phyloP scores from a whole-genome alignment of 2,113 vertebrate species.

The Lathamus discolor region DNA sequence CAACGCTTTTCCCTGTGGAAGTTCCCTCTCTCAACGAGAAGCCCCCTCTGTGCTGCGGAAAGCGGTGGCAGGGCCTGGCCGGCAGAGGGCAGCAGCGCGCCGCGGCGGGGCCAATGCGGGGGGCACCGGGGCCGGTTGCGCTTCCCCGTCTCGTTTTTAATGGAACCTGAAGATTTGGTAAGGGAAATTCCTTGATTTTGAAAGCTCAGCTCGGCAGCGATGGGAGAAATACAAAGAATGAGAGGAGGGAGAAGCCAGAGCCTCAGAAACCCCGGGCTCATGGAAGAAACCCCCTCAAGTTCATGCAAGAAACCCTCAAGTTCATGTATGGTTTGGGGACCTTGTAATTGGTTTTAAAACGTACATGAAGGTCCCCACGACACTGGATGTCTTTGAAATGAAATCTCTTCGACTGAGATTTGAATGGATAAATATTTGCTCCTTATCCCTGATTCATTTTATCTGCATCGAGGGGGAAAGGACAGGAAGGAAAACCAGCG shows the following conservation, averaged over 20 bases:
- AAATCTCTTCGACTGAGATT: neutral
- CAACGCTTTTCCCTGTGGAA: neutral
- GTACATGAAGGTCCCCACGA: rapidly evolving
- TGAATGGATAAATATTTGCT: neutral
- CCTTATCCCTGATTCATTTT: neutral
- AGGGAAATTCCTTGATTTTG: rapidly evolving
- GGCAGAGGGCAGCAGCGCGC: constrained; percentile 68
- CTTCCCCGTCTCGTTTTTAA: neutral
- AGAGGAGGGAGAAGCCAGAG: neutral
- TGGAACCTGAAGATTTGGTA: rapidly evolving
- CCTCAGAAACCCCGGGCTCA: neutral
- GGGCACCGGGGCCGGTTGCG: neutral
- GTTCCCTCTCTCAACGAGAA: neutral
- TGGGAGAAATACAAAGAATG: neutral
- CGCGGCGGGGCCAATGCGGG: neutral
- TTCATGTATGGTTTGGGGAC: neutral
- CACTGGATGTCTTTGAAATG: neutral
- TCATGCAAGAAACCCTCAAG: neutral
- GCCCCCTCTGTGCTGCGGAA: neutral
- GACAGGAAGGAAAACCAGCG: neutral
- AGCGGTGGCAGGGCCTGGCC: neutral
- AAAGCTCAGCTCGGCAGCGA: rapidly evolving
- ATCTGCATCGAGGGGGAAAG: neutral
- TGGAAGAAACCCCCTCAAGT: neutral
- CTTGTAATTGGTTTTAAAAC: rapidly evolving